Evolutionary conservation across 2,888 invertebrate species (phyloP).

Genomic region (Periphyllus acericola): DNA sequence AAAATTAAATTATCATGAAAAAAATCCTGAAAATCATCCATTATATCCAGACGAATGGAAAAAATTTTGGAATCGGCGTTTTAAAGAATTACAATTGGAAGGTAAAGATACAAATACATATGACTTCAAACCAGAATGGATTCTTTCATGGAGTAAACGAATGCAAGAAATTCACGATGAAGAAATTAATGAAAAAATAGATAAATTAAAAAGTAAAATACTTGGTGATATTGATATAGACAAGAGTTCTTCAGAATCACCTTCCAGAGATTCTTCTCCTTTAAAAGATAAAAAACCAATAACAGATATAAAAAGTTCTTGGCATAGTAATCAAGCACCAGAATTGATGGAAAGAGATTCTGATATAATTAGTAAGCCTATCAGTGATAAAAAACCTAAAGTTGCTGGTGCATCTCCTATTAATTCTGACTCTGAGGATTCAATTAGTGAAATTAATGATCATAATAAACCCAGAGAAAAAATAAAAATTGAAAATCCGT

Average conservation of each 20-base stretch:
- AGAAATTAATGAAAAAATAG: constrained; percentile 75
- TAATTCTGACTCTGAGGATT: constrained; percentile 58
- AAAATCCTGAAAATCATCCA: constrained; percentile 89
- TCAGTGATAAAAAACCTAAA: constrained; percentile 37
- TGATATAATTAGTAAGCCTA: background rate
- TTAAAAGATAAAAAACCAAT: constrained; percentile 23
- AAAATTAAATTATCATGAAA: constrained; percentile 77
- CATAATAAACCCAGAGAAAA: constrained; percentile 61
- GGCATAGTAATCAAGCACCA: constrained; percentile 65
- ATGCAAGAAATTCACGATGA: constrained; percentile 82
- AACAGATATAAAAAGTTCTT: constrained; percentile 8
- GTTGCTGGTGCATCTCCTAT: constrained; percentile 55
- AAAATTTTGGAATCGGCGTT: constrained; percentile 85
- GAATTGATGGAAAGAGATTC: constrained; percentile 69
- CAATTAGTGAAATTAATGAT: constrained; percentile 64
- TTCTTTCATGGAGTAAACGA: constrained; percentile 83
- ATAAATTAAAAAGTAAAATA: constrained; percentile 74
- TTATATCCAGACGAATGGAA: constrained; percentile 91
- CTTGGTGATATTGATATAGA: constrained; percentile 38
- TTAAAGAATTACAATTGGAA: constrained; percentile 79
- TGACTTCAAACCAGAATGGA: constrained; percentile 92
- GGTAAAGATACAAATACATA: constrained; percentile 79
- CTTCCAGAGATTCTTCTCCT: constrained; percentile 35
- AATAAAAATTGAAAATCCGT: constrained; percentile 63
- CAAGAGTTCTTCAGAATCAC: constrained; percentile 47